A percentile compares a stretch with the other conserved stretches of the same genome.
phyloP scores from a whole-genome alignment of 2,888 invertebrate genomes.

The Lapara coniferarum region DNA sequence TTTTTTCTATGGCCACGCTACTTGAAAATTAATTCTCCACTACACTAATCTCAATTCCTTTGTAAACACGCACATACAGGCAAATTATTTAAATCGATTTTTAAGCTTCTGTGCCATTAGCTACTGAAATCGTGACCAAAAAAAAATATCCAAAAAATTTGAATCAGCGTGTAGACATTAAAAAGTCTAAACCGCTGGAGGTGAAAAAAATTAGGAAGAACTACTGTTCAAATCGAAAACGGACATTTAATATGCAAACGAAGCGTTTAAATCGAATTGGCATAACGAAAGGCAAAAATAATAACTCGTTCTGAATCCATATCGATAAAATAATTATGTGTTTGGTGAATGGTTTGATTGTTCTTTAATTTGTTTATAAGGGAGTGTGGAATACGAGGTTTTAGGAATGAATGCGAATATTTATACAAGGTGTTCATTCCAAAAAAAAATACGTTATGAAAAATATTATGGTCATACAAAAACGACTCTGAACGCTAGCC shows the following conservation, averaged over 20 bases:
- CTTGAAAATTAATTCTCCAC: too few species aligned
- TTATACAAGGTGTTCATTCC: too few species aligned
- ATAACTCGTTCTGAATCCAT: slow-evolving; percentile 18
- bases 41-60: too few species aligned
- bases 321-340: slow-evolving; percentile 19
- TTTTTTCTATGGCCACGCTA: too few species aligned
- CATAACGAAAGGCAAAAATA: slow-evolving; percentile 40
- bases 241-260: slow-evolving; percentile 50
- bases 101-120: background rate
- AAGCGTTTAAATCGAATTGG: slow-evolving; percentile 45
- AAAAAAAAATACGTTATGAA: too few species aligned
- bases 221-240: slow-evolving; percentile 43
- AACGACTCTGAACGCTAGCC: too few species aligned
- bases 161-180: slow-evolving; percentile 45
- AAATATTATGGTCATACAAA: too few species aligned
- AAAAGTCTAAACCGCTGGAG: slow-evolving; percentile 61
- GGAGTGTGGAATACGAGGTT: slow-evolving; percentile 19
- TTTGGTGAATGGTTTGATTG: slow-evolving; percentile 17
- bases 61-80: too few species aligned
- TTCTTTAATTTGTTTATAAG: slow-evolving; percentile 22
- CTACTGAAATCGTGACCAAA: slow-evolving; percentile 23
- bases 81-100: too few species aligned
- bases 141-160: slow-evolving; percentile 26
- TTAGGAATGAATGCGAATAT: too few species aligned
- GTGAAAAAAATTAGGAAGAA: slow-evolving; percentile 60